Evolutionary conservation across 92 coral and sea anemone genomes (phyloP).

Genomic region (Palythoa grandiflora): DNA sequence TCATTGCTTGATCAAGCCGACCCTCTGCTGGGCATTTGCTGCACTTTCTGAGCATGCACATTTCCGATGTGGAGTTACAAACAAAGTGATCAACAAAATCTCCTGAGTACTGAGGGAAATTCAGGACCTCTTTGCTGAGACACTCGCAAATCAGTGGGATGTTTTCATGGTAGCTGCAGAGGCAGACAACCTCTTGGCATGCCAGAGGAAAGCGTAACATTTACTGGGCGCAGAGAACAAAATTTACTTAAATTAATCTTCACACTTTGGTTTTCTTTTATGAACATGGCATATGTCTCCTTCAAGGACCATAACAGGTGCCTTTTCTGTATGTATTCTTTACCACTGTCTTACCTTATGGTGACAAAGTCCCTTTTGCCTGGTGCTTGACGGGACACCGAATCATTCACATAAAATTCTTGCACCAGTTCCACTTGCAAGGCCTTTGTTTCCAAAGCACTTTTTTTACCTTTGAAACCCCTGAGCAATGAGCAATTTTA

Average conservation of each 20-base stretch:
- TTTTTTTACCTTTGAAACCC: slow-evolving; percentile 6
- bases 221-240: slow-evolving; percentile 58
- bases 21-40: slow-evolving; percentile 26
- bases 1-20: slow-evolving; percentile 8
- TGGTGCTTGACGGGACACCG: slow-evolving; percentile 66
- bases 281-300: slow-evolving; percentile 56
- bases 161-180: slow-evolving; percentile 56
- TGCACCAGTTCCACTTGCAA: slow-evolving; percentile 38
- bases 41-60: slow-evolving; percentile 77
- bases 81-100: slow-evolving; percentile 67
- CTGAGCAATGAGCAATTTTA: neutral
- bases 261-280: slow-evolving; percentile 56
- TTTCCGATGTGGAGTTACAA: slow-evolving; percentile 65
- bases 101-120: slow-evolving; percentile 62
- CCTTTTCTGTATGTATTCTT: slow-evolving; percentile 70
- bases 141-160: slow-evolving; percentile 63
- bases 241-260: slow-evolving; percentile 66
- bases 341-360: slow-evolving; percentile 21
- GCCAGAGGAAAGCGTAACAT: slow-evolving; percentile 56
- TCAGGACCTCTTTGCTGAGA: slow-evolving; percentile 36
- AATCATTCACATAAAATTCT: slow-evolving; percentile 37
- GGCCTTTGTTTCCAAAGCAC: slow-evolving; percentile 1
- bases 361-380: slow-evolving; percentile 71
- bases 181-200: slow-evolving; percentile 61
- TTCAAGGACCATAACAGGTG: slow-evolving; percentile 58